Percentiles rank a stretch among this genome's conserved stretches.
Evolutionary conservation across 2,797 vertebrate genomes (phyloP).

Genomic region (Galago senegalensis): DNA sequence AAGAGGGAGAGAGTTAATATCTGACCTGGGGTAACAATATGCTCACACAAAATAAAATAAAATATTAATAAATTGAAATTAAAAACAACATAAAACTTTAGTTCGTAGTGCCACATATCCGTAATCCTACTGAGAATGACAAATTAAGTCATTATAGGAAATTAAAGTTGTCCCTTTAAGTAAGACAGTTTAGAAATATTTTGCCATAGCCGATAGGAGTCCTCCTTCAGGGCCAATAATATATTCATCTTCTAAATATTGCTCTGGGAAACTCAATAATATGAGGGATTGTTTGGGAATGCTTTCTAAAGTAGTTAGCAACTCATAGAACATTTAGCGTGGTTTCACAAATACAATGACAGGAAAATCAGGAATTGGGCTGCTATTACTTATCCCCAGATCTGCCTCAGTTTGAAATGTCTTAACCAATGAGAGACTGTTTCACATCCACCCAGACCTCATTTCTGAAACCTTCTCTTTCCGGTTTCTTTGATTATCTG

Average conservation of each 20-base stretch:
- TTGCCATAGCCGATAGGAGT: background rate
- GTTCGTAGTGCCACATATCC: background rate
- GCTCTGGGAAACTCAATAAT: constrained; percentile 48
- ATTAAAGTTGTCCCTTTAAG: background rate
- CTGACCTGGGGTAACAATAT: constrained; percentile 70
- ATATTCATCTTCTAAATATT: constrained; percentile 52
- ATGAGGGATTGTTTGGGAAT: constrained; percentile 60
- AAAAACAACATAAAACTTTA: constrained; percentile 63
- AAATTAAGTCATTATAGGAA: background rate
- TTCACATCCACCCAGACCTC: background rate
- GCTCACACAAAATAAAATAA: constrained; percentile 52
- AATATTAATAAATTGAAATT: constrained; percentile 68
- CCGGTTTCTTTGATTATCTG: background rate
- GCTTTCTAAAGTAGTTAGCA: constrained; percentile 67
- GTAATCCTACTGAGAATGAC: constrained; percentile 7
- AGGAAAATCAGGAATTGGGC: background rate
- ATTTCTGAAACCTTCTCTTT: background rate
- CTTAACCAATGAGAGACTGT: background rate
- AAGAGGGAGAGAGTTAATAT: constrained; percentile 64
- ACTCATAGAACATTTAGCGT: constrained; percentile 56
- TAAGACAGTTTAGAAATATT: constrained; percentile 42
- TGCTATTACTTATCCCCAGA: background rate
- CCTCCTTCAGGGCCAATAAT: background rate
- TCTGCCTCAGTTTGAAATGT: background rate
- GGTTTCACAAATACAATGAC: constrained; percentile 54